Evolutionary conservation across 2,113 vertebrate genomes (phyloP), one percentile per base, ranked within the genome.

Genomic region (Atractosteus spatula): DNA sequence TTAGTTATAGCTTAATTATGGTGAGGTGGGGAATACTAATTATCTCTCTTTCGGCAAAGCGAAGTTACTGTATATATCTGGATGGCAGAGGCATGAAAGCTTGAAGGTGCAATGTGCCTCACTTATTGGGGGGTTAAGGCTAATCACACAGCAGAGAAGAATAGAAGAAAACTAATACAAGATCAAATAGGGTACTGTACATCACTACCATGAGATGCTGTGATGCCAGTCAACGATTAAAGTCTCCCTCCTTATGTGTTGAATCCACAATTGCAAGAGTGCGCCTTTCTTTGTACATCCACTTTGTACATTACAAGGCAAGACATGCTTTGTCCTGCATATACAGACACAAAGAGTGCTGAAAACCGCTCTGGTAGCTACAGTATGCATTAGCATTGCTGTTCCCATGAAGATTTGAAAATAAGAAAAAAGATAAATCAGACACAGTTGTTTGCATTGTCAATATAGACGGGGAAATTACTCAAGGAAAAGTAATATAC

Each of bases 51-150:
- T 2, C 67, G 55, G 43, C 3, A 44, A 5, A 11, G 66, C 42
- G 41, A 71, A 63, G 57, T 43, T 51, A 47, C 55, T 71, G 47
- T 16, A 51, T 55, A n/a, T 55, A 41, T 11, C 14, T 7, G 8
- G 8, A n/a, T 55, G 41, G 59, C 68, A 69, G 63, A 69, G 6
- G 55, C 13, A 67, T 51, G 62, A 71, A 73, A 73, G 71, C 44
- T 12, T 41, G 74, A 68, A 29, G 29, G 63, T 51, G 57, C 56
- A 61, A 62, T 51, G 43, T 43, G 57, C 51, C n/a, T 42, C 16
- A 70, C 12, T 65, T 57, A 72, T 74, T 76, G 78, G 69, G 47
- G 16, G 68, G 55, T 67, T 72, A 77, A 77, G 62, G 57, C 41
- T 62, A 13, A 41, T 11, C 44, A 51, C 54, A 41, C 45, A 8